Percentiles rank a stretch among this genome's conserved stretches.
These are phyloP conservation scores for Calosoma granatense DNA, from an alignment of 1,140 invertebrate species.

Conservation along the genomic window DNA sequence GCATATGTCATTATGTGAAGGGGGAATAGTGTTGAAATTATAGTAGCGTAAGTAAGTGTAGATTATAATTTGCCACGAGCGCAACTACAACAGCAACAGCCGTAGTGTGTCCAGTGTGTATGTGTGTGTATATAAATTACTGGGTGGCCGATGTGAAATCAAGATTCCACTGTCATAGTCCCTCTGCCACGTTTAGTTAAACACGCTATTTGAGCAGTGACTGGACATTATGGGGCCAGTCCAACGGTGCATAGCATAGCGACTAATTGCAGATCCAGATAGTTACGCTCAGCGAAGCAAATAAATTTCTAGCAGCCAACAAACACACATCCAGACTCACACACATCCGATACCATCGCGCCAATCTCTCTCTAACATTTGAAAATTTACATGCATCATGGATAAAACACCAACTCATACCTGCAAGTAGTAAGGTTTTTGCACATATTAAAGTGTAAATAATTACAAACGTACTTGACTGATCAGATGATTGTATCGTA, in stretches of 20 bases:
- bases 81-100: too few species aligned
- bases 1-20: too few species aligned
- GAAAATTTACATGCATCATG: too few species aligned
- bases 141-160: neutral
- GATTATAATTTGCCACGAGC: too few species aligned
- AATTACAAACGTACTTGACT: too few species aligned
- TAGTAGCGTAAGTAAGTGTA: neutral
- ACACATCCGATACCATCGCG: neutral
- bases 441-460: too few species aligned
- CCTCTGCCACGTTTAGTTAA: slow-evolving; percentile 2
- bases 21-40: too few species aligned
- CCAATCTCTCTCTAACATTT: too few species aligned
- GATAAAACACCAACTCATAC: too few species aligned
- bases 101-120: neutral
- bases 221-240: neutral
- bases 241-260: neutral
- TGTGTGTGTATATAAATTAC: slow-evolving; percentile 2
- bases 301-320: neutral
- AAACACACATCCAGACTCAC: too few species aligned
- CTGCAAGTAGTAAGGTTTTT: too few species aligned
- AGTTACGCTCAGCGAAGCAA: slow-evolving; percentile 7
- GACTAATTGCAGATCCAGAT: slow-evolving; percentile 6
- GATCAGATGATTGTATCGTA: too few species aligned
- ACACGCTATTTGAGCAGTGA: slow-evolving; percentile 1
- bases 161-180: slow-evolving; percentile 6